A percentile compares a stretch with the other conserved stretches of the same genome.
phyloP scores from a whole-genome alignment of 2,797 vertebrate genomes.

The Psittacula echo region DNA sequence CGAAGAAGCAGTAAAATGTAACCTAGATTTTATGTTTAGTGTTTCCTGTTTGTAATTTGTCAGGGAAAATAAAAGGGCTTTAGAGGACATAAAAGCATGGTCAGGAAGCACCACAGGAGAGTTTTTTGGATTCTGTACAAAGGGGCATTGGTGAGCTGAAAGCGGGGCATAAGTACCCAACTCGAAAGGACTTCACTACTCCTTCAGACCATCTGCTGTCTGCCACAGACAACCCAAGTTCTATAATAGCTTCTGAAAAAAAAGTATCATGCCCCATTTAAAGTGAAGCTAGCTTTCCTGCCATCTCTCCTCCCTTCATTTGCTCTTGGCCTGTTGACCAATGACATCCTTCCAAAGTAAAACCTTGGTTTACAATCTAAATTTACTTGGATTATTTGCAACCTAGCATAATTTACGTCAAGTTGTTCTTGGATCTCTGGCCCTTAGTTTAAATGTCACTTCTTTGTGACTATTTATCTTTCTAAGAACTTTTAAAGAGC shows the following conservation, averaged over 20 bases:
- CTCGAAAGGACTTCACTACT: neutral
- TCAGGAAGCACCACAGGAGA: neutral
- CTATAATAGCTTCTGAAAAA: neutral
- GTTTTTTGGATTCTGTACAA: neutral
- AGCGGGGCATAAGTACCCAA: neutral
- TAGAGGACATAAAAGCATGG: neutral
- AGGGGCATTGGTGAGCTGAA: neutral
- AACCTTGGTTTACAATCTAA: neutral
- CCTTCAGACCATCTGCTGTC: slow-evolving; percentile 1
- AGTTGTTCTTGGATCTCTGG: neutral
- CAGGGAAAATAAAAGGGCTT: neutral
- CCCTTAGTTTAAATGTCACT: neutral
- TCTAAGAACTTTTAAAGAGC: neutral
- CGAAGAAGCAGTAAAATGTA: neutral
- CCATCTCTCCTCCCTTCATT: neutral
- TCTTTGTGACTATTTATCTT: neutral
- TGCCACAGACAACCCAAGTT: neutral
- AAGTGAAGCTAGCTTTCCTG: neutral
- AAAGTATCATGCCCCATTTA: neutral
- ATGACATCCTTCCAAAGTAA: neutral
- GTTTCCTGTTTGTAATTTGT: neutral
- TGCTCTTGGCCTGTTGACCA: neutral
- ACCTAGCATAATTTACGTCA: neutral
- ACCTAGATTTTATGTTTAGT: neutral
- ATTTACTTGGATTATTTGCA: slow-evolving; percentile 26